A percentile compares a stretch with the other conserved stretches of the same genome.
phyloP scores from a whole-genome alignment of 2,888 invertebrate genomes.

The Dolichopus griseipennis region DNA sequence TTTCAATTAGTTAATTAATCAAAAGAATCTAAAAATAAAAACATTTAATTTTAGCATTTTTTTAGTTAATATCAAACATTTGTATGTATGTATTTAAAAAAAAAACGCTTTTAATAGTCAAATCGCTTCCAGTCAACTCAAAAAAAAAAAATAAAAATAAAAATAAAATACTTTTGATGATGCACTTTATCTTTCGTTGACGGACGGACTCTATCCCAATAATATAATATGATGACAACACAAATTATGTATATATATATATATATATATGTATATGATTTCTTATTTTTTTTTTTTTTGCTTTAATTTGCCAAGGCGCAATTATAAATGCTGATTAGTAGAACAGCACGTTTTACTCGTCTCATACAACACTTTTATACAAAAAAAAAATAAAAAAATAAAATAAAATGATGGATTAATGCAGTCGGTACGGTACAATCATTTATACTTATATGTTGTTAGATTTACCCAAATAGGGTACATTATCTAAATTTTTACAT shows the following conservation, averaged over 20 bases:
- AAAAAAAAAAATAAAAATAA: neutral
- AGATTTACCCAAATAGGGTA: too few species aligned
- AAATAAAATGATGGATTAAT: too few species aligned
- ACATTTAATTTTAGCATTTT: neutral
- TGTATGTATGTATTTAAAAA: neutral
- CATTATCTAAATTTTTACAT: too few species aligned
- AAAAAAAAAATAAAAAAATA: too few species aligned
- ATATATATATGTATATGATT: too few species aligned
- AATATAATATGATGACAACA: neutral
- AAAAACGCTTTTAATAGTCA: neutral
- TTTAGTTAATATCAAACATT: neutral
- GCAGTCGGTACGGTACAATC: too few species aligned
- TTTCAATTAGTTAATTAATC: neutral
- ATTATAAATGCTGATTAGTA: constrained; percentile 25
- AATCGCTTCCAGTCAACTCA: constrained; percentile 10
- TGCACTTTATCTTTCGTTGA: neutral
- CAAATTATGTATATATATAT: too few species aligned
- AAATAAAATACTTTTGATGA: neutral
- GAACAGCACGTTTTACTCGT: constrained; percentile 19
- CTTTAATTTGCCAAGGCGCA: constrained; percentile 18
- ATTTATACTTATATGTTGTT: too few species aligned
- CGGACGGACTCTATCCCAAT: neutral
- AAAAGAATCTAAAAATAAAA: neutral
- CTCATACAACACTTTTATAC: too few species aligned
- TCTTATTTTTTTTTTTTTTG: neutral